Evolutionary conservation across 1,140 invertebrate genomes (phyloP).

Genomic region (Hermetia illucens): DNA sequence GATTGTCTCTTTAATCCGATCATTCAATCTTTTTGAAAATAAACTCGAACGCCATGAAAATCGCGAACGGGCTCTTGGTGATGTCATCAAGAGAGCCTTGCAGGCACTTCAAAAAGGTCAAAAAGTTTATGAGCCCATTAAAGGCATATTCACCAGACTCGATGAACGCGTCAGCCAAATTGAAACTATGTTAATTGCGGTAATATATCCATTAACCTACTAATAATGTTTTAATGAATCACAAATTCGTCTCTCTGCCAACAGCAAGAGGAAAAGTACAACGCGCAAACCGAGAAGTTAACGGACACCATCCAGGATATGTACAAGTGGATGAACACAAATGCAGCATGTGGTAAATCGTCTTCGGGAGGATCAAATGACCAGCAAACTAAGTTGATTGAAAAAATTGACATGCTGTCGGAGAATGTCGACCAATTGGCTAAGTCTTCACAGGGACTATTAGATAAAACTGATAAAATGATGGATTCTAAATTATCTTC

Average conservation of each 20-base stretch:
- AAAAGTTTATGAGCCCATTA: conserved; percentile 49
- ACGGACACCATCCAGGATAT: conserved; percentile 48
- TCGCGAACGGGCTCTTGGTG: conserved; percentile 60
- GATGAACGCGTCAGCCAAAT: conserved; percentile 54
- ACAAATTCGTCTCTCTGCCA: not conserved
- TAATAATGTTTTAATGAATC: too few relatives aligned
- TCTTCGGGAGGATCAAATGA: conserved; percentile 24
- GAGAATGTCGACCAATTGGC: conserved; percentile 38
- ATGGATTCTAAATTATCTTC: conserved; percentile 14
- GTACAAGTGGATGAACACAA: conserved; percentile 43
- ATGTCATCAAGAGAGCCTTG: conserved; percentile 61
- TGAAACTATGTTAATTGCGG: conserved; percentile 47
- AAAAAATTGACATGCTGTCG: conserved; percentile 38
- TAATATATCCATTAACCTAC: conserved; percentile 17
- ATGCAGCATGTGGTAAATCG: conserved; percentile 22
- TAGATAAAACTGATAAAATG: conserved; percentile 13
- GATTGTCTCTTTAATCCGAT: conserved; percentile 65
- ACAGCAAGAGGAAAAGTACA: conserved; percentile 29
- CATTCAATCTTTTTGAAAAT: conserved; percentile 61
- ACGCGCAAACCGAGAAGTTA: conserved; percentile 46
- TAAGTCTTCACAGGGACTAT: conserved; percentile 18
- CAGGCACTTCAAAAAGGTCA: conserved; percentile 54
- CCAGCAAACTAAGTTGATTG: conserved; percentile 36
- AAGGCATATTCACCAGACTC: conserved; percentile 44
- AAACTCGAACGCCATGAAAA: conserved; percentile 75